Base-by-base conservation (phyloP, 2,888 invertebrate species). In the Aethes cnicana region DNA sequence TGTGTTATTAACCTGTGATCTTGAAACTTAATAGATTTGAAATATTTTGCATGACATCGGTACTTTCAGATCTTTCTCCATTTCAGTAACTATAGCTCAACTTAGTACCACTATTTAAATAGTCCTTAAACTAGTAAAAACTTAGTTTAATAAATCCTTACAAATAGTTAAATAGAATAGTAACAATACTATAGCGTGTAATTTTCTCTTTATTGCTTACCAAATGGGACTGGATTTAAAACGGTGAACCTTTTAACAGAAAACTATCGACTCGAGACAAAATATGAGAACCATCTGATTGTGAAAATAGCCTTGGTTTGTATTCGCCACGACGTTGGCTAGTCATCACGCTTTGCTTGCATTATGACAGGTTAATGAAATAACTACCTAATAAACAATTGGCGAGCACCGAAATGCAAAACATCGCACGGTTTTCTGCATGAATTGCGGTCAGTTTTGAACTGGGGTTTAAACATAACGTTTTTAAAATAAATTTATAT, bases 201-300 rank as follows among this genome's bases (percentile, higher is more conserved):
- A 76, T 84, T 85, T 83, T 87, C 81, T 85, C 79, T 85, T 87
- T 87, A 80, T 78, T 81, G 88, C 88, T 84, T 85, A 80, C 88
- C 82, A 74, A 82, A 82, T 65, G 80, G 86, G 77, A 84, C 78
- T 77, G 87, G 88, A 87, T 44, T 28, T 21, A 56, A 64, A 67
- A 69, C 69, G 74, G 73, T 77, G 71, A 77, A 67, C 69, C 69
- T 57, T 48, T 56, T 46, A 91, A 91, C 93, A 98, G 98, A 98
- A 92, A 98, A 98, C 92, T 98, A 98, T 92, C 95, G 98, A 71
- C 94, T 97, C 83, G 97, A 98, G 91, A 97, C 97, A 84, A 96
- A 97, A 87, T 98, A 98, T 91, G 98, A 98, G 91, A 98, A 97
- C 86, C 97, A 98, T 91, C 94, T 98, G 85, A 97, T 98, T 91